Conservation (phyloP, 1,140 invertebrate species). For the Lanistes nyassanus region DNA sequence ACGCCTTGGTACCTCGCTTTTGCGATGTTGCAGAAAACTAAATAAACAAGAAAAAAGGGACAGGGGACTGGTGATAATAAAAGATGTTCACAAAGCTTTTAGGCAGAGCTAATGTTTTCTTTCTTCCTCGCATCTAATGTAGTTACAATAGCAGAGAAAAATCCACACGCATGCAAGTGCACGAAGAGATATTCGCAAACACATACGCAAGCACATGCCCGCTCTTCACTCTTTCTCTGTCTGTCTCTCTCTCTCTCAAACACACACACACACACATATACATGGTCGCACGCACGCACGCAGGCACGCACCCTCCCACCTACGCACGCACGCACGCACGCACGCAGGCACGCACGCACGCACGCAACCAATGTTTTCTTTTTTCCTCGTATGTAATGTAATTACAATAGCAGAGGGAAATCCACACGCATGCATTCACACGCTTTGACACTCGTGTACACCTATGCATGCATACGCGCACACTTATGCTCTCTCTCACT, state of each 20-base stretch:
- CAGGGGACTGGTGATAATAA: too few species aligned
- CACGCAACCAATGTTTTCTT: not conserved
- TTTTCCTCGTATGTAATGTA: too few species aligned
- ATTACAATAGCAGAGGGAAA: not conserved
- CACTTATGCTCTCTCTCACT: not conserved
- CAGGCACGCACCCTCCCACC: constrained; percentile 4
- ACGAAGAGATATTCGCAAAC: not conserved
- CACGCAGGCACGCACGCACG: constrained; percentile 3
- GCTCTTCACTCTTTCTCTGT: not conserved
- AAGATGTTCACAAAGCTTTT: too few species aligned
- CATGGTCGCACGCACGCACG: not conserved
- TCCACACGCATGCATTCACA: not conserved
- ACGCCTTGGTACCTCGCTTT: too few species aligned
- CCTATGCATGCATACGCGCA: not conserved
- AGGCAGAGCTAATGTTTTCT: too few species aligned
- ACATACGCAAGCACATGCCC: not conserved
- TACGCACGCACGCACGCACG: constrained; percentile 3
- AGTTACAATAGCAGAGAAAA: not conserved
- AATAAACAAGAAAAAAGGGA: too few species aligned
- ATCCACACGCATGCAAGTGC: not conserved
- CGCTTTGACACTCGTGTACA: not conserved
- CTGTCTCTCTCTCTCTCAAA: not conserved
- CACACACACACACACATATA: not conserved
- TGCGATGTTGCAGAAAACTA: too few species aligned
- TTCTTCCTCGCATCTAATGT: too few species aligned